Evolutionary conservation across 1,140 invertebrate species (phyloP), one percentile per base, ranked within the genome.

Genomic region (Drosophila malerkotliana): DNA sequence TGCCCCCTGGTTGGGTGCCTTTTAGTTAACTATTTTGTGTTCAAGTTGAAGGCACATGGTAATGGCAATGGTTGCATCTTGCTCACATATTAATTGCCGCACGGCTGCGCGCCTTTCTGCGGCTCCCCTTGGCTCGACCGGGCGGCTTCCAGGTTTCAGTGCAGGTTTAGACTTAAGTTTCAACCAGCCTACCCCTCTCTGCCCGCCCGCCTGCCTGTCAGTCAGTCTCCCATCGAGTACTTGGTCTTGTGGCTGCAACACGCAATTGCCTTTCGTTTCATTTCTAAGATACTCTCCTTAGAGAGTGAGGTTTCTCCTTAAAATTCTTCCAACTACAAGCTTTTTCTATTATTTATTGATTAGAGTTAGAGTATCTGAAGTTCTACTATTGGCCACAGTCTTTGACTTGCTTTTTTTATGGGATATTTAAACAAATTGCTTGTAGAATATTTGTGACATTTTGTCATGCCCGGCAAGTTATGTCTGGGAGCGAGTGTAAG

Each of bases 371-470:
- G 26, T 28, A 28, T 28, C 26, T 28, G 4, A 28, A 28, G 26
- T 28, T 28, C 26, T 28, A 4, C 4, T 6, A 28, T 28, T 1
- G 3, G 2, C 2, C 21, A 21, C 0, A 21, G 21, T 6, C 6
- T 28, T 4, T 0, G 5, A 4, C 5, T 7, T 7, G 5, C 28
- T 45, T 49, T 45, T 82, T 82, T 83, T 89, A 88, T 88, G 79
- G 79, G 83, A 88, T 89, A 88, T 88, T 89, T 88, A 89, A 88
- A 88, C 83, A 88, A 88, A 88, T 88, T 88, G 83, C 83, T 88
- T 88, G 84, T 88, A 88, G 83, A 88, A 88, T 88, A 88, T 88
- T 88, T 88, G 84, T 88, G 83, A 88, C 83, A 88, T 88, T 88
- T 88, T 88, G 79, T 88, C 83, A 88, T 82, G 82, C 71, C 60